Conservation (phyloP, 2,113 vertebrate species). For the Phalacrocorax aristotelis region DNA sequence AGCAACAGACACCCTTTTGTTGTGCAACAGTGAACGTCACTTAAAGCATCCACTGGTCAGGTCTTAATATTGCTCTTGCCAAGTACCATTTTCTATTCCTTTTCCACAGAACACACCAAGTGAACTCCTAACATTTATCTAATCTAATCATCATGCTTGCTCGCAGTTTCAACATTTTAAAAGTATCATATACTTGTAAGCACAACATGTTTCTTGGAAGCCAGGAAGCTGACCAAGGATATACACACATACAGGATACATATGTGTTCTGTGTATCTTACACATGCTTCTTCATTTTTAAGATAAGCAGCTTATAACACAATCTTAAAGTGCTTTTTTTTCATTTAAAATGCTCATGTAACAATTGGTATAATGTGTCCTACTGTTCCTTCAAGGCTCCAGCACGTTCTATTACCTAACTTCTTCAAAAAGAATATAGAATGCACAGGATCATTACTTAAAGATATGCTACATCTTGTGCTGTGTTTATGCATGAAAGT, state of each 20-base stretch:
- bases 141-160: background rate
- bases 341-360: background rate
- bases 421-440: background rate
- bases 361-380: background rate
- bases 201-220: background rate
- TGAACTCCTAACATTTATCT: background rate
- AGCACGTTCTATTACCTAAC: background rate
- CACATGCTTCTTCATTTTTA: background rate
- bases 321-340: background rate
- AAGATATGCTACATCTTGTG: background rate
- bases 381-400: background rate
- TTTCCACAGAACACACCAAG: background rate
- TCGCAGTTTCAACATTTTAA: background rate
- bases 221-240: background rate
- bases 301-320: background rate
- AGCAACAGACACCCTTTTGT: background rate
- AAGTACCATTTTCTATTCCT: background rate
- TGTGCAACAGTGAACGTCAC: background rate
- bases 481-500: background rate
- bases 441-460: background rate
- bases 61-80: background rate
- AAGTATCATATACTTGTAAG: background rate
- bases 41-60: background rate
- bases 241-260: accelerated
- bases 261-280: background rate